Base-by-base conservation (phyloP, 2,797 vertebrate species). In the Pogonophryne albipinna region DNA sequence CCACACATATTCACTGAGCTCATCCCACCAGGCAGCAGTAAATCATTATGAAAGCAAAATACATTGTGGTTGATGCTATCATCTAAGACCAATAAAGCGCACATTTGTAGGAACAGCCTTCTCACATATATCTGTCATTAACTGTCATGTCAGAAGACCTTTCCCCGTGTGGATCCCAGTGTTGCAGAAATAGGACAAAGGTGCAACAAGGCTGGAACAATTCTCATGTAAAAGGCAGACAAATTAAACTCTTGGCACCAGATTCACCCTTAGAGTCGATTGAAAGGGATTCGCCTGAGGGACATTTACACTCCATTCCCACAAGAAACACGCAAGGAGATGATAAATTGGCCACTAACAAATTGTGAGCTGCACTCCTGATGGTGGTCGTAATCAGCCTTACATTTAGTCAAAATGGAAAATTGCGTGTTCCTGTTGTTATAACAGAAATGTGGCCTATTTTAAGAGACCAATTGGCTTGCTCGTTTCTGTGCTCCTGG, bases 41-140 rank as follows among this genome's bases (percentile, higher is more conserved):
- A 97, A 97, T 97, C 96, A 96, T 94, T 93, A 95, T 92, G 94
- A 95, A 93, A 92, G 90, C 94, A 91, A 91, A 95, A 94, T 93
- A 94, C 93, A 72, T 80, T 87, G 92, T 93, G 95, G 95, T 95
- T 92, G 95, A 96, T 95, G 94, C 94, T 92, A 95, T 92, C 95
- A 94, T 94, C 90, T 94, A 94, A 95, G 92, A 95, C 89, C 87
- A 90, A 93, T 96, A 95, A 94, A 95, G 91, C 69, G 46, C 66
- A n/a, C 75, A 84, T 89, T 85, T 67, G 88, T 85, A 74, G 61
- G 88, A 91, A 94, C 91, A 89, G 84, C 88, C 91, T 94, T 91
- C 90, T 93, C 88, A 42, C 86, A 84, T 94, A 89, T 91, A 94
- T 82, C 85, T 89, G 91, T 92, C 94, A 85, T 77, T 83, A 85